Conservation (phyloP, 2,888 invertebrate genomes). For the Papilio demoleus region DNA sequence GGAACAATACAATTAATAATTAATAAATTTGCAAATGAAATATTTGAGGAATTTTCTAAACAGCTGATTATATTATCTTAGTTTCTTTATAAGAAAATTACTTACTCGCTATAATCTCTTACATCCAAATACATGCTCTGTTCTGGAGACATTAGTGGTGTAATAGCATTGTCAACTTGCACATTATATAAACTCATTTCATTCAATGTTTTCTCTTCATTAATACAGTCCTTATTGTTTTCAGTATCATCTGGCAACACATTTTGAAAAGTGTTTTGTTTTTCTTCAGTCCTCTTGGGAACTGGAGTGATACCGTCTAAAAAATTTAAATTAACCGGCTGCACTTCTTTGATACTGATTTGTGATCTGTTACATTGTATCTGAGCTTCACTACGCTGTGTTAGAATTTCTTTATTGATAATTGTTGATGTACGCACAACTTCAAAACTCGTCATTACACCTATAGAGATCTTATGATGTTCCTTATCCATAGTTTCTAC, state of each 20-base stretch:
- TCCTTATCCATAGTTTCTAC: conserved; percentile 65
- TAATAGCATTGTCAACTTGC: conserved; percentile 75
- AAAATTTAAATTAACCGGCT: conserved; percentile 68
- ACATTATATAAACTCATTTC: conserved; percentile 77
- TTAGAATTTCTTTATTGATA: conserved; percentile 71
- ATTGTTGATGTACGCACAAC: conserved; percentile 79
- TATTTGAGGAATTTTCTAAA: background rate
- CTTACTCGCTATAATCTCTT: conserved; percentile 79
- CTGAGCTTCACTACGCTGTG: conserved; percentile 66
- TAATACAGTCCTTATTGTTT: conserved; percentile 47
- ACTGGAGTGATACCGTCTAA: conserved; percentile 73
- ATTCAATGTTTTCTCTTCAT: conserved; percentile 74
- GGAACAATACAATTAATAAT: conserved; percentile 46
- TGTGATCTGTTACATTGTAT: conserved; percentile 75
- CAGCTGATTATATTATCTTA: background rate
- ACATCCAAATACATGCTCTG: conserved; percentile 77
- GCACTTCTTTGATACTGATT: conserved; percentile 73
- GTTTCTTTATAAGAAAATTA: conserved; percentile 38
- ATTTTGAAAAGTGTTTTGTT: conserved; percentile 36
- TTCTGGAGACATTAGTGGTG: conserved; percentile 76
- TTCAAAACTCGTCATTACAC: conserved; percentile 89
- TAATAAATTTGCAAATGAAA: conserved; percentile 2
- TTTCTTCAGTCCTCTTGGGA: conserved; percentile 46
- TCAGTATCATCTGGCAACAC: conserved; percentile 40
- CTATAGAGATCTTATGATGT: conserved; percentile 85